A percentile compares a stretch with the other conserved stretches of the same genome.
Evolutionary conservation across 2,113 vertebrate species (phyloP).

Genomic region (Melospiza georgiana): DNA sequence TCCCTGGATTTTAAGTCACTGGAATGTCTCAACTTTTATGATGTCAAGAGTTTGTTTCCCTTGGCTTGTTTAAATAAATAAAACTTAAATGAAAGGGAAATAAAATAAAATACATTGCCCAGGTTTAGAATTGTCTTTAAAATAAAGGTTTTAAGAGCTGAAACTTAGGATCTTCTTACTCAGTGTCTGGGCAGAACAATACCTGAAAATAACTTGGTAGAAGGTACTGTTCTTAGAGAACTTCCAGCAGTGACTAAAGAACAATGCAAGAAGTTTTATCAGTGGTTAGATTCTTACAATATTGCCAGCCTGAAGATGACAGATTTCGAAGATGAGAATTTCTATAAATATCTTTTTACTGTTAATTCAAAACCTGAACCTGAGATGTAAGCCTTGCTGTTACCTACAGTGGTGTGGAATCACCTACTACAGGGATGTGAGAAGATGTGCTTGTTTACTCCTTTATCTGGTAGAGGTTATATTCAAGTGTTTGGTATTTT

Average conservation of each 20-base stretch:
- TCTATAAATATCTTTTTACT: not conserved
- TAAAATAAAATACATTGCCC: rapidly evolving
- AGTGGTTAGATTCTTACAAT: not conserved
- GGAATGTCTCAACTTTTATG: rapidly evolving
- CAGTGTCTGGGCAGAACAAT: not conserved
- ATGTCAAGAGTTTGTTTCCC: not conserved
- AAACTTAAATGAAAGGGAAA: rapidly evolving
- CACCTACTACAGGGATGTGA: not conserved
- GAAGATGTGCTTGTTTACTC: not conserved
- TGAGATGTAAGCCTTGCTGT: not conserved
- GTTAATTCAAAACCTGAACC: not conserved
- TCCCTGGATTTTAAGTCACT: not conserved
- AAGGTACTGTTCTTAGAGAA: not conserved
- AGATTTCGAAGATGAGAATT: not conserved
- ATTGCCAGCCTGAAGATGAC: not conserved
- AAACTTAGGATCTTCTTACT: not conserved
- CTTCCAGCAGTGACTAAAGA: not conserved
- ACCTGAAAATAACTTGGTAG: not conserved
- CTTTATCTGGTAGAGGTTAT: not conserved
- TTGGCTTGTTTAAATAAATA: not conserved
- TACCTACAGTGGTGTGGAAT: not conserved
- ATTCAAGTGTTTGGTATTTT: not conserved
- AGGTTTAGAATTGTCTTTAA: not conserved
- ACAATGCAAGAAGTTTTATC: not conserved
- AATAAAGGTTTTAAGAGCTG: not conserved